These are phyloP conservation scores for Argynnis bischoffii DNA, from an alignment of 2,888 invertebrate genomes.

Conservation along the genomic window DNA sequence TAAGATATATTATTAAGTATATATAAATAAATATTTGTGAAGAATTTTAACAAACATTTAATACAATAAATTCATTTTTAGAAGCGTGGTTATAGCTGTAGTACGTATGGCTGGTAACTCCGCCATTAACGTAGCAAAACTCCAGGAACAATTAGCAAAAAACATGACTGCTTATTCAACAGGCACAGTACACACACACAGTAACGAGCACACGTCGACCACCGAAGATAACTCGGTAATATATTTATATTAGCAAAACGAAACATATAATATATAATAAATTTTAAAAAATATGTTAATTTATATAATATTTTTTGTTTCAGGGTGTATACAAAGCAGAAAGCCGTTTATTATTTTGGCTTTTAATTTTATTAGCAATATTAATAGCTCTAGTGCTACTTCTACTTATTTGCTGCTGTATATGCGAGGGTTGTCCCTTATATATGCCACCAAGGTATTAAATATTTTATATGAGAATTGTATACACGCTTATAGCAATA, in stretches of 20 bases:
- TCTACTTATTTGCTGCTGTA: conserved; percentile 89
- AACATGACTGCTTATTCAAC: conserved; percentile 73
- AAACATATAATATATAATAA: neutral
- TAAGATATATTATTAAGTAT: conserved; percentile 49
- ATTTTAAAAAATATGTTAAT: neutral
- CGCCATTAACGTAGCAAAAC: conserved; percentile 87
- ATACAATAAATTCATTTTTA: conserved; percentile 54
- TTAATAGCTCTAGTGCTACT: conserved; percentile 87
- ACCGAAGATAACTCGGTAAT: conserved; percentile 58
- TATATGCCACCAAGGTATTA: conserved; percentile 88
- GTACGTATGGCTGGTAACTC: conserved; percentile 85
- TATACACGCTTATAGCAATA: conserved; percentile 11
- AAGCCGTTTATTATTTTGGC: conserved; percentile 88
- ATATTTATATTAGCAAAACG: neutral
- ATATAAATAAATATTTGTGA: neutral
- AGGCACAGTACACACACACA: conserved; percentile 44
- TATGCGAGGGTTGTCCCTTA: conserved; percentile 92
- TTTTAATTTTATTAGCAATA: conserved; percentile 88
- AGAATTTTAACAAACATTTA: neutral
- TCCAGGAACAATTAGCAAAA: conserved; percentile 84
- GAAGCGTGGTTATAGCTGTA: conserved; percentile 88
- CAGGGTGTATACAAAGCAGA: conserved; percentile 88
- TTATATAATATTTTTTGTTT: conserved; percentile 46
- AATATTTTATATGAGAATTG: conserved; percentile 12
- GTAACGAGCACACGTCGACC: conserved; percentile 47